Percentiles rank a stretch among this genome's conserved stretches.
phyloP scores from a whole-genome alignment of 2,888 invertebrate species.

The Hymenopus coronatus region DNA sequence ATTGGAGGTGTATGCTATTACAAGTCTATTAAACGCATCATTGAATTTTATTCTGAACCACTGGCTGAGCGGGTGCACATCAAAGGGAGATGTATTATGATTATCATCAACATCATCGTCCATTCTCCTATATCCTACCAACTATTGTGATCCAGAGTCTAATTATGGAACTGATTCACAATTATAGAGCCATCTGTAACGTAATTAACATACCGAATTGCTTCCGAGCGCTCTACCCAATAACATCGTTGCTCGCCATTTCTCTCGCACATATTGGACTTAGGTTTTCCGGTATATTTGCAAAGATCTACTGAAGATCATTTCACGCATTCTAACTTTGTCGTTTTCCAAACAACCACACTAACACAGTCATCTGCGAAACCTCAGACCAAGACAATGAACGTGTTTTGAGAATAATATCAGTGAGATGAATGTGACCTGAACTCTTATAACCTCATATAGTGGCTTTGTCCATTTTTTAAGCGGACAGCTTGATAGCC shows the following conservation, averaged over 20 bases:
- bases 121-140: background rate
- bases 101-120: background rate
- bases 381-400: too few relatives aligned
- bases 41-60: constrained; percentile 5
- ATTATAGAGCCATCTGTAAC: constrained; percentile 12
- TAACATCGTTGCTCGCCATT: background rate
- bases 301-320: too few relatives aligned
- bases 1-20: background rate
- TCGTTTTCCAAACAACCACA: too few relatives aligned
- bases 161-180: constrained; percentile 16
- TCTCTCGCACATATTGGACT: background rate
- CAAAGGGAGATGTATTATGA: background rate
- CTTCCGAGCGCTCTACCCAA: background rate
- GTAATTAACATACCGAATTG: constrained; percentile 6
- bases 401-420: too few relatives aligned
- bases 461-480: too few relatives aligned
- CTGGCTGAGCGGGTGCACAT: background rate
- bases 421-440: too few relatives aligned
- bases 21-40: background rate
- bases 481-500: too few relatives aligned
- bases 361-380: too few relatives aligned
- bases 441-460: too few relatives aligned
- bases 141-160: constrained; percentile 2
- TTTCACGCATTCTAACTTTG: too few relatives aligned
- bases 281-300: too few relatives aligned